Base-by-base conservation (phyloP, 2,113 vertebrate genomes). In the Hyperopisus bebe region DNA sequence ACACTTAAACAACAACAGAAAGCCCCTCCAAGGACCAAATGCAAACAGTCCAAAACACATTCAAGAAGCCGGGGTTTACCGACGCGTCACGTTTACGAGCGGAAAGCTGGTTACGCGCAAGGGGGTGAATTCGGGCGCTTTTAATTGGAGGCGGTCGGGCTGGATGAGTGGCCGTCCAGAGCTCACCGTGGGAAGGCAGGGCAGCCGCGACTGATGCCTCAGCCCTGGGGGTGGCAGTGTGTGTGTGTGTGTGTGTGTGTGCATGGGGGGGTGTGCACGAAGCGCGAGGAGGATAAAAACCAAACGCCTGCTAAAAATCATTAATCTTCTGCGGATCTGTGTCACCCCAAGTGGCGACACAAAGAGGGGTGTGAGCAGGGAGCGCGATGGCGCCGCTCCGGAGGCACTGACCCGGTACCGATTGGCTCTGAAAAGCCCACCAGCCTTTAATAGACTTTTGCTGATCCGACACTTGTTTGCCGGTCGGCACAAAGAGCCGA, bases 381-480 rank as follows among this genome's bases (percentile, higher is more conserved):
- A 96, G 96, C 97, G 97, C 97, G 97, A 98, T 97, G 97, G 97
- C 97, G 97, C 95, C 96, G 96, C 94, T 96, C 96, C 96, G 95
- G 95, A 97, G 96, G 97, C 98, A 98, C 96, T 99, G 98, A 98
- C 98, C 98, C 98, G 96, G 95, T 96, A 97, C 98, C 98, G 98
- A 99, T 98, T 98, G 97, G 97, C 98, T 98, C 97, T 98, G 97
- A 98, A 98, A 98, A 97, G 97, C 98, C 97, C 97, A 98, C 97
- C 97, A 97, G 97, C 96, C 97, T 98, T 95, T 98, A 99, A 99
- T 98, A 98, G 97, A 99, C 98, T 98, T 99, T 98, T 99, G 98
- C 98, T 99, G 98, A 99, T 98, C 98, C 97, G 95, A 99, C 98
- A 99, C 98, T 98, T 98, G 98, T 98, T 98, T 98, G 97, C 97